Evolutionary conservation across 2,797 vertebrate species (phyloP), one percentile per base, ranked within the genome.

Genomic region (Sebastes kiyomatsui): DNA sequence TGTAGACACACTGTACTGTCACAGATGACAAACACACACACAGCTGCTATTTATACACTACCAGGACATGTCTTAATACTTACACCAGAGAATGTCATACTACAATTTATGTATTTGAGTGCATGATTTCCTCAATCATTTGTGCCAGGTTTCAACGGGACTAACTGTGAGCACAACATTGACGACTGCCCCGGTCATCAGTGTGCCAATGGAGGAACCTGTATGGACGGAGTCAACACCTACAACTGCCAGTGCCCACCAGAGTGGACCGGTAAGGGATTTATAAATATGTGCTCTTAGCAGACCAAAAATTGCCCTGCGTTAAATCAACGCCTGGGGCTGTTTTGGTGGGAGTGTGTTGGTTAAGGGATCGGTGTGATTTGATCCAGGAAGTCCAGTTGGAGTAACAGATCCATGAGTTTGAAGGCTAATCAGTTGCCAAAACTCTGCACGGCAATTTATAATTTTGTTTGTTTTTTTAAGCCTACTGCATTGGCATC

Each of bases 211-310:
- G 97, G 97, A 38, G 98, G 97, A 0, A 95, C 96, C 2, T 99
- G 98, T 1, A 98, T 99, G 96, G 98, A 99, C 0, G 97, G 98
- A 1, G 98, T 98, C 67, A 99, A 99, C 80, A 98, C 98, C 0
- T 99, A 99, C 94, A 99, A 99, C 85, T 99, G 98, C 87, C 98
- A 98, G 90, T 99, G 98, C 78, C 97, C 97, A 0, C 97, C 98
- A 0, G 97, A 99, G 80, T 99, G 98, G 98, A 99, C 98, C 67
- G 98, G 98, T 99, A 94, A 0, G 94, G 72, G 3, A 32, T 70
- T 25, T 74, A 33, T 28, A 55, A 5, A 58, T 32, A 4, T 27
- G 25, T n/a, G 11, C 14, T 66, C 5, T 66, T 27, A n/a, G 65
- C 64, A 67, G 23, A 20, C 38, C 10, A 6, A 28, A 27, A 59